Conservation (phyloP, 2,888 invertebrate species). For the Zygaena filipendulae region DNA sequence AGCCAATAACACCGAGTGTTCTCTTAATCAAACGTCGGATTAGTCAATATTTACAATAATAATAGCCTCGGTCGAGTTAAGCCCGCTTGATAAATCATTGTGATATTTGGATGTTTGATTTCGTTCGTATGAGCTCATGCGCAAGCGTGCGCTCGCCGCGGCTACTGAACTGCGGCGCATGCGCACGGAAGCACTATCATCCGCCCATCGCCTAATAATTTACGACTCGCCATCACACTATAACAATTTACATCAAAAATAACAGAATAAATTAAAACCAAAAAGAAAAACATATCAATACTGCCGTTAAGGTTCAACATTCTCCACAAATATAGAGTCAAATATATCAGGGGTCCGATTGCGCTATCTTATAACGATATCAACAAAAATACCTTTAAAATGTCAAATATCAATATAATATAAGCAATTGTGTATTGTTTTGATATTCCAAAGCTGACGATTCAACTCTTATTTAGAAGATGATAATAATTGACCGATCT, state of each 20-base stretch:
- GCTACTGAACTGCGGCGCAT: slow-evolving; percentile 7
- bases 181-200: slow-evolving; percentile 42
- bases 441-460: too few species aligned
- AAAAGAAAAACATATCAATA: slow-evolving; percentile 9
- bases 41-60: slow-evolving; percentile 56
- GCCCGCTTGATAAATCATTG: slow-evolving; percentile 49
- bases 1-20: slow-evolving; percentile 34
- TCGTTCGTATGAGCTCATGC: slow-evolving; percentile 24
- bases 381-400: too few species aligned
- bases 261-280: slow-evolving; percentile 25
- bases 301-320: neutral
- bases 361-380: too few species aligned
- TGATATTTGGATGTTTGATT: slow-evolving; percentile 21
- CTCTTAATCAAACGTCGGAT: slow-evolving; percentile 64
- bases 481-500: too few species aligned
- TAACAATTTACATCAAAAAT: too few species aligned
- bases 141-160: slow-evolving; percentile 22
- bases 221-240: slow-evolving; percentile 40
- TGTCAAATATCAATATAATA: too few species aligned
- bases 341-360: too few species aligned
- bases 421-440: too few species aligned
- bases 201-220: slow-evolving; percentile 51
- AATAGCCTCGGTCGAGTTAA: slow-evolving; percentile 49
- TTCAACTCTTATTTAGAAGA: too few species aligned
- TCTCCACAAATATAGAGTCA: slow-evolving; percentile 6